Conservation (phyloP, 1,140 invertebrate species). For the Aphaenogaster ashmeadi region DNA sequence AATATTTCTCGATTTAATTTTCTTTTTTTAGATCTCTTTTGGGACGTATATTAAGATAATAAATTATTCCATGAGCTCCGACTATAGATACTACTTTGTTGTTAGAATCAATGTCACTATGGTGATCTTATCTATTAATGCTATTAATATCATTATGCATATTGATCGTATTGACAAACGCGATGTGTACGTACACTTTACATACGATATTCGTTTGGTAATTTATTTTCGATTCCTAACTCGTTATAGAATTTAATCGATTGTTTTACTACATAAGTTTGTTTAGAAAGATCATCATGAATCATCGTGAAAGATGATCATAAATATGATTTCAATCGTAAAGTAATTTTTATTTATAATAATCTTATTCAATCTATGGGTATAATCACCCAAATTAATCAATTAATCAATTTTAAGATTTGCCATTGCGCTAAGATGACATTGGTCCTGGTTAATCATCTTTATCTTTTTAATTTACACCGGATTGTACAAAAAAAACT, state of each 20-base stretch:
- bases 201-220: not conserved
- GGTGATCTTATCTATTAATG: constrained; percentile 5
- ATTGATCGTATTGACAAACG: constrained; percentile 31
- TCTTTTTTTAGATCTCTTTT: not conserved
- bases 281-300: too few relatives aligned
- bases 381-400: constrained; percentile 1
- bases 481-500: not conserved
- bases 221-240: not conserved
- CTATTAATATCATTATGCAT: constrained; percentile 12
- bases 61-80: not conserved
- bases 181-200: not conserved
- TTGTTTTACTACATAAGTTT: not conserved
- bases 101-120: constrained; percentile 33
- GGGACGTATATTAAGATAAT: not conserved
- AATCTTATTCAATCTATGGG: not conserved
- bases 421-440: not conserved
- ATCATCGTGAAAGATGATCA: not conserved
- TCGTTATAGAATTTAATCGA: not conserved
- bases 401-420: not conserved
- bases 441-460: not conserved
- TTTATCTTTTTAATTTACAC: not conserved
- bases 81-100: not conserved
- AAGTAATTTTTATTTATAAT: constrained; percentile 8
- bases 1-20: not conserved
- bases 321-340: not conserved